Evolutionary conservation across 2,113 vertebrate genomes (phyloP).

Genomic region (Oplegnathus fasciatus): DNA sequence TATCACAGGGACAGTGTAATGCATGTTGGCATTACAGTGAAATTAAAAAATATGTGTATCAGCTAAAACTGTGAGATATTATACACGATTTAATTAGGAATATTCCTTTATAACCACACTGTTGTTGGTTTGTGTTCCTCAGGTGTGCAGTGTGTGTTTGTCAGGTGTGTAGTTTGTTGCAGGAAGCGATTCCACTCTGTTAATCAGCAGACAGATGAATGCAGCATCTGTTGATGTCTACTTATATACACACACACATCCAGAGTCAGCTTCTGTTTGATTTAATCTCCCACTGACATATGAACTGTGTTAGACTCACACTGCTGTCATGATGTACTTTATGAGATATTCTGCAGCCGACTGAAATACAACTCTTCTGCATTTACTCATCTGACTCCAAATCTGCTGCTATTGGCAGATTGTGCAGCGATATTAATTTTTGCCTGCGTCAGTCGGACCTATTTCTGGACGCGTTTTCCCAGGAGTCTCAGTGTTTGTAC

Average conservation of each 20-base stretch:
- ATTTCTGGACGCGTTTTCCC: constrained; percentile 47
- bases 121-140: not conserved
- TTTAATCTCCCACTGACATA: not conserved
- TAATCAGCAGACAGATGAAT: constrained; percentile 15
- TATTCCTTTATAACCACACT: no score
- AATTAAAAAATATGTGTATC: not conserved
- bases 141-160: not conserved
- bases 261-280: constrained; percentile 6
- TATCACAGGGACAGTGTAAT: not conserved
- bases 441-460: constrained; percentile 28
- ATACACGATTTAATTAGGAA: not conserved
- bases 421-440: not conserved
- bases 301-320: not conserved
- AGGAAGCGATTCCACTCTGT: not conserved
- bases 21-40: not conserved
- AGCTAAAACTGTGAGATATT: not conserved
- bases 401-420: constrained; percentile 32
- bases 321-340: not conserved
- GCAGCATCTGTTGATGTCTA: constrained; percentile 27
- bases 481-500: constrained; percentile 37
- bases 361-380: not conserved
- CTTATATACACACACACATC: not conserved
- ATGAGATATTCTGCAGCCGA: not conserved
- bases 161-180: constrained; percentile 23
- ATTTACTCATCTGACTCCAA: constrained; percentile 3